phyloP scores from a whole-genome alignment of 2,113 vertebrate genomes.

The Taxidea taxus region DNA sequence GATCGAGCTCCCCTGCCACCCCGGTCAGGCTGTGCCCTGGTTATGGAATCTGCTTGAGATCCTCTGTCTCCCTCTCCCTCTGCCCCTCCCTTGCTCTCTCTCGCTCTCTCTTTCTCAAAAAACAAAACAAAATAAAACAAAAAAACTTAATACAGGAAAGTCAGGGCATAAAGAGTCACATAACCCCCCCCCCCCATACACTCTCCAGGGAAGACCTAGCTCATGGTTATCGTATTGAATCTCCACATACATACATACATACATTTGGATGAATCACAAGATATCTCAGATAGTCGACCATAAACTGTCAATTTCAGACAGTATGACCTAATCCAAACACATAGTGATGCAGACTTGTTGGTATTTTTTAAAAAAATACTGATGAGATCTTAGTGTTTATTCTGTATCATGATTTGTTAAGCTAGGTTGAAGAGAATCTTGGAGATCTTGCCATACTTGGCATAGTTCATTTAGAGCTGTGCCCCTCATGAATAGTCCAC shows the following conservation, averaged over 20 bases:
- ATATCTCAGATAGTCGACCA: neutral
- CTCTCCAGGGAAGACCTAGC: neutral
- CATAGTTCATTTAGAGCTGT: neutral
- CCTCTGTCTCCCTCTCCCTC: neutral
- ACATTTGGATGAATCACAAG: neutral
- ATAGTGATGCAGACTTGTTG: neutral
- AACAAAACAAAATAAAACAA: neutral
- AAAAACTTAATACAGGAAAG: neutral
- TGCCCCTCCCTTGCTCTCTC: neutral
- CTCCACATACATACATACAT: neutral
- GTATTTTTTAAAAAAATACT: neutral
- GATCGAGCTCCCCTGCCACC: neutral
- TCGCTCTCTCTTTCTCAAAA: neutral
- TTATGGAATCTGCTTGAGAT: neutral
- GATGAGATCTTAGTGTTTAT: neutral
- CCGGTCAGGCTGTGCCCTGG: neutral
- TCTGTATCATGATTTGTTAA: neutral
- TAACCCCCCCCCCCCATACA: neutral
- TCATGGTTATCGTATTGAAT: neutral
- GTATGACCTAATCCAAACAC: neutral
- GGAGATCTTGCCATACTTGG: neutral
- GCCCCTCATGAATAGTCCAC: neutral
- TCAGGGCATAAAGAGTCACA: neutral
- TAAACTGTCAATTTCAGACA: neutral
- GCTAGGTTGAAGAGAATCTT: neutral